Base-by-base conservation (phyloP, 2,888 invertebrate species). In the Macaria notata region DNA sequence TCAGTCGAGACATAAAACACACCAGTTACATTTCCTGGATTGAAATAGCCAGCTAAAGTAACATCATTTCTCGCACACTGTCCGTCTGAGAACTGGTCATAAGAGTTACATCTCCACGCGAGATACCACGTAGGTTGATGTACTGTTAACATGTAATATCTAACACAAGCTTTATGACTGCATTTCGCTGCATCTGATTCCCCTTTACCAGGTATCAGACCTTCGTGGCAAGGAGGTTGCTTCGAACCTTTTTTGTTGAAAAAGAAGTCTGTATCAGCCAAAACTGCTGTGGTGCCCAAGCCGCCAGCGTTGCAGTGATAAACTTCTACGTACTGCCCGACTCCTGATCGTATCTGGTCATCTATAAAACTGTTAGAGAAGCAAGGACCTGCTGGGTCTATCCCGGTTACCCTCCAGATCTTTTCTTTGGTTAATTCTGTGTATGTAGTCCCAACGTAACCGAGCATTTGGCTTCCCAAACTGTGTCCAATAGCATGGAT, bases 241-340 rank as follows among this genome's bases (percentile, higher is more conserved):
- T 87, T 83, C 42, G 74, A 76, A 0, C 94, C 94, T 65, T 92
- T 93, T 6, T 92, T 92, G 63, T 94, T 93, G 7, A 93, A 90
- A 68, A 89, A 93, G 76, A 94, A 93, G 68, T 94, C 94, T 0
- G 86, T 84, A 59, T 93, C 93, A 31, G 92, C 94, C 29, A 93
- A 68, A 0, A 92, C 88, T 33, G 86, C 79, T 1, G 84, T 89
- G 0, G 92, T 90, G 1, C 92, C 93, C 8, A 93, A 74, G 0
- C 87, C 88, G 3, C 93, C 93, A 44, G 91, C 92, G 62, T 93
- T 93, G 5, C 94, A 94, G 71, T 94, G 94, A 62, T 93, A 89
- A 0, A 92, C 89, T 74, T 94, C 94, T 0, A 94, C 94, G 68
- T 93, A 93, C 4, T 85, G 76, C 0, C 92, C 94, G 29, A 94